These are phyloP conservation scores for Prionailurus viverrinus DNA, from an alignment of 2,113 vertebrate genomes.

Conservation along the genomic window DNA sequence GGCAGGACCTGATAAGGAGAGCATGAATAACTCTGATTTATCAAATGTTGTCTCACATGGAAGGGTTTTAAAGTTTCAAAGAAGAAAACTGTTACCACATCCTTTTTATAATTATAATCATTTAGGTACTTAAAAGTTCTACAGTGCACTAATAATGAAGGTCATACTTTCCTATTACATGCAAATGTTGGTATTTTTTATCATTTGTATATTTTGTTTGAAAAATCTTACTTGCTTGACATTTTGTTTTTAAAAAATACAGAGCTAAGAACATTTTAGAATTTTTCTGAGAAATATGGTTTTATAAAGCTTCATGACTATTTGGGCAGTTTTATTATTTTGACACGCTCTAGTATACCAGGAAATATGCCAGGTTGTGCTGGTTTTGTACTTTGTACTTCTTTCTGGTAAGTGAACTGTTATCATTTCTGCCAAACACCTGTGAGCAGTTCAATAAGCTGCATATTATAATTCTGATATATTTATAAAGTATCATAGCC, in stretches of 20 bases:
- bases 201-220: background rate
- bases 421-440: slow-evolving; percentile 66
- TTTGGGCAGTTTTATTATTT: background rate
- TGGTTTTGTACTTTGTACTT: background rate
- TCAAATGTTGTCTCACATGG: background rate
- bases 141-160: background rate
- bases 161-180: background rate
- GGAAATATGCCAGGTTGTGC: background rate
- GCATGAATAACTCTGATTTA: background rate
- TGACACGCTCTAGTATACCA: background rate
- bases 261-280: background rate
- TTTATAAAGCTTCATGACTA: background rate
- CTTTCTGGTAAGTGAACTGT: slow-evolving; percentile 52
- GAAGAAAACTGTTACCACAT: background rate
- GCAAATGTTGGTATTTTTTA: background rate
- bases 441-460: slow-evolving; percentile 43
- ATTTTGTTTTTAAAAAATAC: slow-evolving; percentile 29
- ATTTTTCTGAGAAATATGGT: background rate
- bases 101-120: background rate
- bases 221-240: background rate
- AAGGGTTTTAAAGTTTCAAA: slow-evolving; percentile 28
- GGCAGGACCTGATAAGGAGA: slow-evolving; percentile 58
- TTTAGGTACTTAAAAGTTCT: background rate
- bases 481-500: slow-evolving; percentile 20
- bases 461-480: slow-evolving; percentile 51